phyloP scores from a whole-genome alignment of 2,113 vertebrate genomes.

The Lepisosteus oculatus region DNA sequence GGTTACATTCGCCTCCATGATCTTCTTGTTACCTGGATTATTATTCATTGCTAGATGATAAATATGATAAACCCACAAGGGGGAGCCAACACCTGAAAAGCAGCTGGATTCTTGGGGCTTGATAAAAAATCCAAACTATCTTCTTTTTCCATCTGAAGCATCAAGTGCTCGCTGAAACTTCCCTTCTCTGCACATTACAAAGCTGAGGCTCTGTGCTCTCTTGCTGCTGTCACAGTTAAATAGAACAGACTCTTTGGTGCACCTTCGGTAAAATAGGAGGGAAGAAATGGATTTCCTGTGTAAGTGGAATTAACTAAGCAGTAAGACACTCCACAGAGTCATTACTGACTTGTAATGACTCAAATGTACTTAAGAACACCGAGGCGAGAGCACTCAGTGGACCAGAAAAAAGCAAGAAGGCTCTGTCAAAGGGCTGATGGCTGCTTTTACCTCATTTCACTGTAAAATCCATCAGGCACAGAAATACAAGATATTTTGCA shows the following conservation, averaged over 20 bases:
- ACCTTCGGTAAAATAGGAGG: slow-evolving; percentile 7
- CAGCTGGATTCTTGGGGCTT: not conserved
- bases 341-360: slow-evolving; percentile 4
- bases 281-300: slow-evolving; percentile 29
- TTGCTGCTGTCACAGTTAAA: not conserved
- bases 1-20: no score
- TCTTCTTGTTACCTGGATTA: no score
- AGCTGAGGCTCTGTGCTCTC: not conserved
- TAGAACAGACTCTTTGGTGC: slow-evolving; percentile 6
- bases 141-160: not conserved
- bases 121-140: not conserved
- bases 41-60: no score
- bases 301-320: slow-evolving; percentile 4
- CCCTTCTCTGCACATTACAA: slow-evolving; percentile 26
- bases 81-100: slow-evolving; percentile 24
- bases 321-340: slow-evolving; percentile 5
- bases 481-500: no score
- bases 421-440: no score
- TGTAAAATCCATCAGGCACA: no score
- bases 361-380: slow-evolving; percentile 3
- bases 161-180: slow-evolving; percentile 28
- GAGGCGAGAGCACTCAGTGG: not conserved
- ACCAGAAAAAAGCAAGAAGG: not conserved
- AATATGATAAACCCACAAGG: slow-evolving; percentile 29
- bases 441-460: no score